A percentile compares a stretch with the other conserved stretches of the same genome.
phyloP scores from a whole-genome alignment of 2,113 vertebrate species.

The Grammomys dolichurus region DNA sequence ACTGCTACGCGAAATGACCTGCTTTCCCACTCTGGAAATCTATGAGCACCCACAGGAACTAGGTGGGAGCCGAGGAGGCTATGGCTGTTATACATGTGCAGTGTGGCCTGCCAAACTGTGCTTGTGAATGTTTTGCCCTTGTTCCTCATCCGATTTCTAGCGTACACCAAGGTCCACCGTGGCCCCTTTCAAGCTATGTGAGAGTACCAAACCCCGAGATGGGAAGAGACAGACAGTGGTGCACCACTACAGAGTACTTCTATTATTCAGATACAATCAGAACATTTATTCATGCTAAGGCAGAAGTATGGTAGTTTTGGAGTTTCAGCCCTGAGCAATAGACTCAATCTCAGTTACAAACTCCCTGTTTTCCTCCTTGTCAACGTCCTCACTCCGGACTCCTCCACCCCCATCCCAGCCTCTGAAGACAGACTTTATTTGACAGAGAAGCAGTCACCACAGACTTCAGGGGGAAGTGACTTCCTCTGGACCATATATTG shows the following conservation, averaged over 20 bases:
- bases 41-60: not conserved
- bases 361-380: not conserved
- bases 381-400: not conserved
- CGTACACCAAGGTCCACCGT: rapidly evolving
- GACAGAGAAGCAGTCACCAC: not conserved
- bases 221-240: not conserved
- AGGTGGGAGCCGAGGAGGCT: not conserved
- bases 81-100: not conserved
- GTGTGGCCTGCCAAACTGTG: not conserved
- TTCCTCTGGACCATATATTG: not conserved
- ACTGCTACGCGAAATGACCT: not conserved
- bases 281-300: not conserved
- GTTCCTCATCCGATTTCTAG: not conserved
- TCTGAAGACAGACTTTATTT: not conserved
- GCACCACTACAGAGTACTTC: not conserved
- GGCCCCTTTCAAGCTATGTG: not conserved
- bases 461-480: not conserved
- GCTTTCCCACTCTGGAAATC: slow-evolving; percentile 11
- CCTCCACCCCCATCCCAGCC: not conserved
- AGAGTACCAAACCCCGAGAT: not conserved
- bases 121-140: not conserved
- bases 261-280: not conserved
- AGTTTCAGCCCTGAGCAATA: not conserved
- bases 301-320: not conserved
- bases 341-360: not conserved